Evolutionary conservation across 1,140 invertebrate genomes (phyloP).

Genomic region (Propsilocerus akamusi): DNA sequence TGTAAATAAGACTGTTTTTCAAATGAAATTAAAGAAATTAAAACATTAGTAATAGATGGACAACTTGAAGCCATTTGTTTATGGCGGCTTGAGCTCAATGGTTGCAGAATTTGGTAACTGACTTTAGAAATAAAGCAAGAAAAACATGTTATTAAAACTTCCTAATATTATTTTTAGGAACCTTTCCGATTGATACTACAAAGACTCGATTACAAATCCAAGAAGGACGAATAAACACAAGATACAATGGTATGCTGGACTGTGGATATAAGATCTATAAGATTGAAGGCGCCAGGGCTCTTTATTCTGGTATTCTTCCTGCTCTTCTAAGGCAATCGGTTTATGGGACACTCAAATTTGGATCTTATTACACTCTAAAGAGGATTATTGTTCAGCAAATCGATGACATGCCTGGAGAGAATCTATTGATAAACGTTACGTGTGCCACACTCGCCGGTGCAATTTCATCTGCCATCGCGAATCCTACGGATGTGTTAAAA

Average conservation of each 20-base stretch:
- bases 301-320: slow-evolving; percentile 79
- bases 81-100: slow-evolving; percentile 73
- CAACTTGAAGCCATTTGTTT: slow-evolving; percentile 77
- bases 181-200: slow-evolving; percentile 93
- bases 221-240: slow-evolving; percentile 72
- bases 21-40: no score
- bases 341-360: slow-evolving; percentile 94
- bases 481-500: slow-evolving; percentile 97
- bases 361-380: slow-evolving; percentile 85
- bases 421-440: slow-evolving; percentile 59
- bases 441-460: slow-evolving; percentile 73
- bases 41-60: neutral
- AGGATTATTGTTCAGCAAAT: slow-evolving; percentile 36
- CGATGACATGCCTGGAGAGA: slow-evolving; percentile 40
- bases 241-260: slow-evolving; percentile 83
- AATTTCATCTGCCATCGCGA: slow-evolving; percentile 85
- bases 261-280: slow-evolving; percentile 65
- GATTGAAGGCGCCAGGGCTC: slow-evolving; percentile 56
- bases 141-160: slow-evolving; percentile 2
- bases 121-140: no score
- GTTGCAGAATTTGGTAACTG: slow-evolving; percentile 82
- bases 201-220: slow-evolving; percentile 93
- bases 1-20: no score
- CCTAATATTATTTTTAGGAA: slow-evolving; percentile 40
- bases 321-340: slow-evolving; percentile 81